These are phyloP conservation scores for Drosophila diplacantha DNA, from an alignment of 2,888 invertebrate species.

Conservation along the genomic window DNA sequence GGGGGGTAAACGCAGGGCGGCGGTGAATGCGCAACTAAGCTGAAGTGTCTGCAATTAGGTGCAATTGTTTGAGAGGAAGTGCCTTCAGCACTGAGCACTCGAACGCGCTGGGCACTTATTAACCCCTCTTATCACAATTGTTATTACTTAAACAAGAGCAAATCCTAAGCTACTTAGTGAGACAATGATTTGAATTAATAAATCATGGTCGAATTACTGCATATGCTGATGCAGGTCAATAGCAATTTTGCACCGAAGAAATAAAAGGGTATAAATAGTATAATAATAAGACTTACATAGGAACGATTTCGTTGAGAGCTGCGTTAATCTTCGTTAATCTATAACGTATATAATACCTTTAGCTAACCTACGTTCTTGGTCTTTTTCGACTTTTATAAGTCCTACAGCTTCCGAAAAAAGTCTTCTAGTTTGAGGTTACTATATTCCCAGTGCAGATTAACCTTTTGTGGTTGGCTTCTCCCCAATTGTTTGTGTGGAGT, in stretches of 20 bases:
- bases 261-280: neutral
- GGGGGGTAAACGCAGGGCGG: neutral
- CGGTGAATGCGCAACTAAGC: conserved; percentile 15
- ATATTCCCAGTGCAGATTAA: neutral
- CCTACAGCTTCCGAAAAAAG: neutral
- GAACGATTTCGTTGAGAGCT: neutral
- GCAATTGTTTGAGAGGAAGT: conserved; percentile 41
- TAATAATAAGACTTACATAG: neutral
- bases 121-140: conserved; percentile 11
- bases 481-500: conserved; percentile 1
- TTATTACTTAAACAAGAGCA: conserved; percentile 9
- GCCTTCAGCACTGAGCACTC: conserved; percentile 19
- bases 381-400: no score
- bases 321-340: no score
- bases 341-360: neutral
- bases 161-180: conserved; percentile 4
- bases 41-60: conserved; percentile 40
- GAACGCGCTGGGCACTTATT: conserved; percentile 18
- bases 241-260: neutral
- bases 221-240: conserved; percentile 2
- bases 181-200: conserved; percentile 6
- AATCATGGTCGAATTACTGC: neutral
- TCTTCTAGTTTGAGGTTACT: neutral
- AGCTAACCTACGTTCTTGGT: neutral
- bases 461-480: neutral